These are phyloP conservation scores for Belgica antarctica DNA, from an alignment of 2,888 invertebrate species.

Conservation along the genomic window DNA sequence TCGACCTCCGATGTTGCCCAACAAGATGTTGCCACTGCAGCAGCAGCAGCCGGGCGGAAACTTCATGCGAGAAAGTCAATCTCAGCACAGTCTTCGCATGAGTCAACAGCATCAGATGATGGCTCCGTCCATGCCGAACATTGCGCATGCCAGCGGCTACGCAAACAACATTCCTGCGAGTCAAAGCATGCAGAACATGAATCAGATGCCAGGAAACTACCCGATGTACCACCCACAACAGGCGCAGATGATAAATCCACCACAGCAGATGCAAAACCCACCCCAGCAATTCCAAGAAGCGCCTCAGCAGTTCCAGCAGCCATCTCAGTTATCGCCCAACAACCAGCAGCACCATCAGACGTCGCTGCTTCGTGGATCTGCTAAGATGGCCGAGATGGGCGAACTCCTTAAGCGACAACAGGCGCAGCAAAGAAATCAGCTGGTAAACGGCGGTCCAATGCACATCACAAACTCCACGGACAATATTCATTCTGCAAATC, in stretches of 20 bases:
- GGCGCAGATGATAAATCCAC: constrained; percentile 23
- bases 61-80: constrained; percentile 50
- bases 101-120: constrained; percentile 51
- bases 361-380: constrained; percentile 55
- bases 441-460: constrained; percentile 49
- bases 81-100: constrained; percentile 51
- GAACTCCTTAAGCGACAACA: constrained; percentile 70
- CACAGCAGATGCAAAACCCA: constrained; percentile 47
- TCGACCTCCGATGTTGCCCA: constrained; percentile 38
- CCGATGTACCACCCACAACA: constrained; percentile 44
- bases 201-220: constrained; percentile 47
- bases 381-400: constrained; percentile 76
- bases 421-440: constrained; percentile 51
- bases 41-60: constrained; percentile 49
- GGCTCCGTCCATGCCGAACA: constrained; percentile 56
- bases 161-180: constrained; percentile 51
- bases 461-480: constrained; percentile 46
- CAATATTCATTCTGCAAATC: constrained; percentile 44
- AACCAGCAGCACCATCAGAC: constrained; percentile 46
- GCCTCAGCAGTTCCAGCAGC: constrained; percentile 49
- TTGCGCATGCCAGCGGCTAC: constrained; percentile 49
- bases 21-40: constrained; percentile 47
- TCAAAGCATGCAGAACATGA: constrained; percentile 56
- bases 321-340: constrained; percentile 47
- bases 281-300: constrained; percentile 47